These are phyloP conservation scores for Apocheima hispidaria DNA, from an alignment of 2,888 invertebrate species.

Conservation along the genomic window DNA sequence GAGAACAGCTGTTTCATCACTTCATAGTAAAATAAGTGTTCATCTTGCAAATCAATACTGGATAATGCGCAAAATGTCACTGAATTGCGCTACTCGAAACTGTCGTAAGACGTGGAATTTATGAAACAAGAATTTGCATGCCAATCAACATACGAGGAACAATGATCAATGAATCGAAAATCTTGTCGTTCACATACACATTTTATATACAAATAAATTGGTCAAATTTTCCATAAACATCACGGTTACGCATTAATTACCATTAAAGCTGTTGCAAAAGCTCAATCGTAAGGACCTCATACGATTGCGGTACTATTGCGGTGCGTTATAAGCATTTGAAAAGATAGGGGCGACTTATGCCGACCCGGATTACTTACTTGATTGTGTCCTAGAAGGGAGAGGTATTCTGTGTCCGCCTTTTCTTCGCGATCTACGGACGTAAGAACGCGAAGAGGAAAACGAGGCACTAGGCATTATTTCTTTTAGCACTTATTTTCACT, in stretches of 20 bases:
- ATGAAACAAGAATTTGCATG: conserved; percentile 68
- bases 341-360: conserved; percentile 73
- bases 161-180: conserved; percentile 69
- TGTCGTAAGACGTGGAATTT: conserved; percentile 58
- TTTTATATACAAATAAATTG: conserved; percentile 40
- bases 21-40: conserved; percentile 73
- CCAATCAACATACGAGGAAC: conserved; percentile 68
- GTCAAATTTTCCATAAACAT: background rate
- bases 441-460: conserved; percentile 96
- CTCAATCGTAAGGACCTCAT: conserved; percentile 9
- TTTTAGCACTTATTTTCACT: conserved; percentile 84
- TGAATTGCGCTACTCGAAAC: conserved; percentile 74
- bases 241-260: conserved; percentile 1
- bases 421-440: conserved; percentile 95
- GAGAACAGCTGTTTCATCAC: conserved; percentile 83
- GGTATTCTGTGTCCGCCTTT: conserved; percentile 96
- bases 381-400: conserved; percentile 92
- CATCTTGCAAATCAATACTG: conserved; percentile 80
- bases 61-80: conserved; percentile 84
- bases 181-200: conserved; percentile 51
- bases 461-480: conserved; percentile 97
- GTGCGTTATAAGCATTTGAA: conserved; percentile 54
- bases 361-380: conserved; percentile 90
- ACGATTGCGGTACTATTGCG: conserved; percentile 38
- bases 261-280: conserved; percentile 8